Percentiles rank a stretch among this genome's conserved stretches.
Conservation (phyloP, 2,113 vertebrate genomes). For the Chaetodon auriga region DNA sequence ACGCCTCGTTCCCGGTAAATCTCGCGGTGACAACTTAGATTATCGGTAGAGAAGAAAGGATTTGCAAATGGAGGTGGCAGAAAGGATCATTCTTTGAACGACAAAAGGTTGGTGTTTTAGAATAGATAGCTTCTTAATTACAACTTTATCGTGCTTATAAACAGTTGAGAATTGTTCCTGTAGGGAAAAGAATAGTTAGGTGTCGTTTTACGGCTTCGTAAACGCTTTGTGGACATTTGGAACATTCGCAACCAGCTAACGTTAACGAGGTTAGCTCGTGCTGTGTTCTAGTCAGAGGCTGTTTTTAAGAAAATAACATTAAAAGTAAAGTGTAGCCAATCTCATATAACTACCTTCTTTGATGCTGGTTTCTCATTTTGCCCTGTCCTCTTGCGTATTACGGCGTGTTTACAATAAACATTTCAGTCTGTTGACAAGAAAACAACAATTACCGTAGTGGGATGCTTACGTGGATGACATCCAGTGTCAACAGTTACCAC, state of each 20-base stretch:
- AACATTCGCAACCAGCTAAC: constrained; percentile 68
- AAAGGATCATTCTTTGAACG: constrained; percentile 53
- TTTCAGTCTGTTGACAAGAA: neutral
- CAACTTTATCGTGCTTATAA: accelerated
- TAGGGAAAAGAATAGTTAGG: neutral
- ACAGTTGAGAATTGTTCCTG: accelerated
- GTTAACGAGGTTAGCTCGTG: constrained; percentile 66
- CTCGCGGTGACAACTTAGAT: constrained; percentile 54
- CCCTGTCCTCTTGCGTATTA: accelerated
- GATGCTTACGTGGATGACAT: neutral
- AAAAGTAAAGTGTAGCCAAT: neutral
- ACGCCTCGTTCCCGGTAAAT: neutral
- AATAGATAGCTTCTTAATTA: neutral
- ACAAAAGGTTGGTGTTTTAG: constrained; percentile 56
- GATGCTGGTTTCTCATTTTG: neutral
- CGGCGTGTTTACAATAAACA: neutral
- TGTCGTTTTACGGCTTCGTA: neutral
- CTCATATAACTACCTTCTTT: neutral
- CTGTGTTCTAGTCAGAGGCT: constrained; percentile 17
- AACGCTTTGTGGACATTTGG: constrained; percentile 38
- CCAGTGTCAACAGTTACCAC: neutral
- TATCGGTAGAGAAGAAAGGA: constrained; percentile 53
- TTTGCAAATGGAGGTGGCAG: constrained; percentile 75
- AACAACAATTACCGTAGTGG: neutral
- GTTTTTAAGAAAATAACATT: neutral